Conservation (phyloP, 2,113 vertebrate genomes). For the Spea bombifrons region DNA sequence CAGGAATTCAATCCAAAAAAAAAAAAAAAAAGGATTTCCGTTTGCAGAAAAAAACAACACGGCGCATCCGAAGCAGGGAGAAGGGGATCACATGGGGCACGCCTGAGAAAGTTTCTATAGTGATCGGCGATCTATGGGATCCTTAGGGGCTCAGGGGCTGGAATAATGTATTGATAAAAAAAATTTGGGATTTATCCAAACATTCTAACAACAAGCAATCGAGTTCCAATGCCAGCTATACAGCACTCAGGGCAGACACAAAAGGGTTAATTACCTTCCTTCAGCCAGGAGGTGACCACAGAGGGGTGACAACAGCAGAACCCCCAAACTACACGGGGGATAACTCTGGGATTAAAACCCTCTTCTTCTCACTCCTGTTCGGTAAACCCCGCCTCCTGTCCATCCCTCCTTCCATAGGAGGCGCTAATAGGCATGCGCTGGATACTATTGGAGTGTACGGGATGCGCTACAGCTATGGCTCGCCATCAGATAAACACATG, state of each 20-base stretch:
- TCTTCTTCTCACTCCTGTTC: slow-evolving; percentile 21
- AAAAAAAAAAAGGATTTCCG: slow-evolving; percentile 31
- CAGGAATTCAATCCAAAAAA: slow-evolving; percentile 38
- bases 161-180: no score
- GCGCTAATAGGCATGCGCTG: background rate
- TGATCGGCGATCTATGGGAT: no score
- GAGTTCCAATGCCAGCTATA: no score
- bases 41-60: slow-evolving; percentile 1
- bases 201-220: no score
- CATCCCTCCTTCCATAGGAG: slow-evolving; percentile 40
- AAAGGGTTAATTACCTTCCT: slow-evolving; percentile 22
- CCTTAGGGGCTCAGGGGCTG: background rate
- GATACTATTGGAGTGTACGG: background rate
- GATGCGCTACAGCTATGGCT: no score
- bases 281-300: slow-evolving; percentile 15
- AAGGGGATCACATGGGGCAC: background rate
- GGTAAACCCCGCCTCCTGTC: slow-evolving; percentile 22
- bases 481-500: no score
- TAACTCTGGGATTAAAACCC: background rate
- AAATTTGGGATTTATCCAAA: no score
- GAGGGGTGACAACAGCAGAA: slow-evolving; percentile 18
- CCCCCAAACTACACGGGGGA: slow-evolving; percentile 16
- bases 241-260: background rate
- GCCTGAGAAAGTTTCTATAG: no score
- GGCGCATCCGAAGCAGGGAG: background rate